Evolutionary conservation across 92 coral and sea anemone species (phyloP).

Genomic region (Scolanthus callimorphus): DNA sequence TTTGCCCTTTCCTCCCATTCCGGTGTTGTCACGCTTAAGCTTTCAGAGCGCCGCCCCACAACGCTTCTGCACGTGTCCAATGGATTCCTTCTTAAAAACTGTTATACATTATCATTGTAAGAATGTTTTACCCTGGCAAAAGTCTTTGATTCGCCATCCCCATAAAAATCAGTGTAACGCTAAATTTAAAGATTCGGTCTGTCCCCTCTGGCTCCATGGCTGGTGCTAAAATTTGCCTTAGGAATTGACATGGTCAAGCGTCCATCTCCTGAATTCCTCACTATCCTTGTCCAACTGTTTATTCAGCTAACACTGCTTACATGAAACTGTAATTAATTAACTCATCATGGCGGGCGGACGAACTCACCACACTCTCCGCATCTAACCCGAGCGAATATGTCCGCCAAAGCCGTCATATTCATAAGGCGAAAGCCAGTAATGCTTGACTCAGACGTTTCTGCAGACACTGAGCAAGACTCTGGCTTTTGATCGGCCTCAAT

Average conservation of each 20-base stretch:
- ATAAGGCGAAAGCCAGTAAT: background rate
- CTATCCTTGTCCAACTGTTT: background rate
- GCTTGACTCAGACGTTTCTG: background rate
- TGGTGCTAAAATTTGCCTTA: conserved; percentile 46
- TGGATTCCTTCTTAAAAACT: conserved; percentile 23
- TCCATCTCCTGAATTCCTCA: conserved; percentile 21
- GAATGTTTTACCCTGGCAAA: conserved; percentile 9
- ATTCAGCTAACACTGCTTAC: too few species aligned
- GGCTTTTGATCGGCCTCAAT: too few species aligned
- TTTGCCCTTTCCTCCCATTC: conserved; percentile 42
- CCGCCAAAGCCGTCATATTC: background rate
- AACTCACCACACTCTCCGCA: background rate
- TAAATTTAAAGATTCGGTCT: conserved; percentile 24
- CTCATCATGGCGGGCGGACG: too few species aligned
- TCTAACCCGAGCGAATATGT: background rate
- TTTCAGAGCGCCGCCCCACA: too few species aligned
- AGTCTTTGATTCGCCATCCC: conserved; percentile 55
- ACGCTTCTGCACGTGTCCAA: conserved; percentile 52
- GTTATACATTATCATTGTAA: conserved; percentile 5
- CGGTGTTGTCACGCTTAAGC: conserved; percentile 29
- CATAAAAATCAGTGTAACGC: conserved; percentile 28
- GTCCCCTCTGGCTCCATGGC: conserved; percentile 44
- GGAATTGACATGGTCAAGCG: conserved; percentile 10
- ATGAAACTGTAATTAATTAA: too few species aligned
- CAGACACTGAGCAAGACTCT: background rate